Conservation (phyloP, 1,140 invertebrate genomes). For the Aphelinus atriplicis region DNA sequence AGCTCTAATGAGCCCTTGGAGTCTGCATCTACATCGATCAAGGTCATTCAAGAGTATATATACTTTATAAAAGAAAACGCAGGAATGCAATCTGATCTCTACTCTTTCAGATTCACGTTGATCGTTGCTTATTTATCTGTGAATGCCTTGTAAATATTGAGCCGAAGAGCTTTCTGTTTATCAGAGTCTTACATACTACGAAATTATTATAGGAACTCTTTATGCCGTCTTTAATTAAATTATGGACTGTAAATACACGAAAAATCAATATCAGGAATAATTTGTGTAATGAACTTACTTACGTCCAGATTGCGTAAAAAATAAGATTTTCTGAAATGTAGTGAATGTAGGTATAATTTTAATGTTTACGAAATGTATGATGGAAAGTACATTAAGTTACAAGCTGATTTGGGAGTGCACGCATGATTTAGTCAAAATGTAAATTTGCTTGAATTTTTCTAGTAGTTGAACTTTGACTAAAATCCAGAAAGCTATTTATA, state of each 20-base stretch:
- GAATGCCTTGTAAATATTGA: conserved; percentile 41
- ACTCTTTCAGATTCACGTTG: conserved; percentile 40
- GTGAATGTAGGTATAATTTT: conserved; percentile 31
- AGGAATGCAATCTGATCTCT: conserved; percentile 40
- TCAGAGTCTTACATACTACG: conserved; percentile 23
- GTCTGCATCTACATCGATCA: conserved; percentile 29
- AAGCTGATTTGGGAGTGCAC: conserved; percentile 12
- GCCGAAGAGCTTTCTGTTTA: conserved; percentile 35
- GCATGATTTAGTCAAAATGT: conserved; percentile 33
- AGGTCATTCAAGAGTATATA: conserved; percentile 26
- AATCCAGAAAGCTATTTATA: not conserved
- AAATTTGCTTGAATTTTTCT: conserved; percentile 32
- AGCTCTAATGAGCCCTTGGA: conserved; percentile 9
- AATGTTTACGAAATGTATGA: conserved; percentile 18
- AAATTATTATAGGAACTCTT: conserved; percentile 28
- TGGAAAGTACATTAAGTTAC: conserved; percentile 19
- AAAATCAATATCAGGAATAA: conserved; percentile 31
- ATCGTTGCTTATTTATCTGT: conserved; percentile 40
- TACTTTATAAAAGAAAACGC: conserved; percentile 32
- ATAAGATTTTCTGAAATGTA: conserved; percentile 34
- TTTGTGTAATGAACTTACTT: conserved; percentile 37
- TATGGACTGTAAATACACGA: conserved; percentile 32
- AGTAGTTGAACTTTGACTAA: not conserved
- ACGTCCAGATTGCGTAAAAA: conserved; percentile 34
- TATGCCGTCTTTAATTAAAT: conserved; percentile 32